Conservation (phyloP, 2,888 invertebrate genomes). For the Danaus chrysippus region DNA sequence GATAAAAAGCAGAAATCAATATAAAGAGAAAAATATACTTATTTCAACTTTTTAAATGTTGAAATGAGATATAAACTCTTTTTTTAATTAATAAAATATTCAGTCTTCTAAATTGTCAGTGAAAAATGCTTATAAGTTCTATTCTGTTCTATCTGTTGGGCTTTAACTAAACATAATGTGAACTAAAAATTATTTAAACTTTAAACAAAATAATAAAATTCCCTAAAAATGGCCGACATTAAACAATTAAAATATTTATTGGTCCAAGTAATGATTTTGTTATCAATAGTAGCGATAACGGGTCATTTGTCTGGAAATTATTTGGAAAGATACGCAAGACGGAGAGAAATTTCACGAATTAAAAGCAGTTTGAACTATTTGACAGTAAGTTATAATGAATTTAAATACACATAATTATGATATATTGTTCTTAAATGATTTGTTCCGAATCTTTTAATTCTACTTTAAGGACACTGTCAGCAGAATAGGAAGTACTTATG, state of each 20-base stretch:
- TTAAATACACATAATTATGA: not conserved
- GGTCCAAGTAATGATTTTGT: conserved; percentile 47
- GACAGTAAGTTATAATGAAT: conserved; percentile 44
- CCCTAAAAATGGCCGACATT: conserved; percentile 43
- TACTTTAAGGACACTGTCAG: conserved; percentile 51
- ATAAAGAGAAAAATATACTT: too few species aligned
- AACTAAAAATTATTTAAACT: too few species aligned
- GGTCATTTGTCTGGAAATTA: conserved; percentile 54
- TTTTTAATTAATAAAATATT: too few species aligned
- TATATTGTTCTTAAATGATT: not conserved
- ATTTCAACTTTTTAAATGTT: too few species aligned
- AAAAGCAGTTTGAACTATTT: conserved; percentile 50
- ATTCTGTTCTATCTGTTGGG: too few species aligned
- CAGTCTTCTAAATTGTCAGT: too few species aligned
- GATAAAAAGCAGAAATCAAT: too few species aligned
- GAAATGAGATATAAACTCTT: too few species aligned
- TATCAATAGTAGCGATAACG: conserved; percentile 47
- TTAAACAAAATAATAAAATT: not conserved
- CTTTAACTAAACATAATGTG: too few species aligned
- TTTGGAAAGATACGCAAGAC: conserved; percentile 57
- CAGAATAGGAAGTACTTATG: conserved; percentile 52
- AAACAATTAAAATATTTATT: conserved; percentile 40
- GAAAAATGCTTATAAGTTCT: too few species aligned
- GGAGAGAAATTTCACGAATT: conserved; percentile 49
- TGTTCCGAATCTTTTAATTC: not conserved